These are phyloP conservation scores for Rhyacophila brunnea DNA, from an alignment of 1,140 invertebrate genomes.

Conservation along the genomic window DNA sequence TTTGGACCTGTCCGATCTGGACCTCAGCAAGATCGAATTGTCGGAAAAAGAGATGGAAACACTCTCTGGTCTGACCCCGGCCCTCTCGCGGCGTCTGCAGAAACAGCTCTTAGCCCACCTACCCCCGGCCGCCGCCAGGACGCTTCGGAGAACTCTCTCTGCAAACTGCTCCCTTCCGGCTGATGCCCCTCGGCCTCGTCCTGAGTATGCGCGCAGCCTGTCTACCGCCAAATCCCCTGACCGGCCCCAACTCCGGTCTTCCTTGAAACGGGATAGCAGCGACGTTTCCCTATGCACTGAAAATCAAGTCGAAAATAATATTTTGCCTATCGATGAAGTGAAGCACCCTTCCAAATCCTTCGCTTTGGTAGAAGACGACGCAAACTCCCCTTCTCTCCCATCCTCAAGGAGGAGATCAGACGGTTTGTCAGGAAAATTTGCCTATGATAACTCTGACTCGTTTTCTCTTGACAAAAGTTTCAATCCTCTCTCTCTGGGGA, in stretches of 20 bases:
- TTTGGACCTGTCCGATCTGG: conserved; percentile 62
- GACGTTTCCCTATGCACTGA: neutral
- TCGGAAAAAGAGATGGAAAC: conserved; percentile 65
- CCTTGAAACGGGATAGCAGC: too few species aligned
- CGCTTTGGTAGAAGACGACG: neutral
- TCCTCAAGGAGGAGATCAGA: neutral
- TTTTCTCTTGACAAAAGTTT: conserved; percentile 16
- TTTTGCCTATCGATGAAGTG: neutral
- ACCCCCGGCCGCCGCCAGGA: conserved; percentile 60
- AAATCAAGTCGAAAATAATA: neutral
- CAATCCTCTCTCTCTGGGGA: conserved; percentile 16
- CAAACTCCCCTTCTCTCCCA: neutral
- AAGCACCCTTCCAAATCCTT: neutral
- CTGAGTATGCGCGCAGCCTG: conserved; percentile 25
- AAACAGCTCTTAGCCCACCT: conserved; percentile 63
- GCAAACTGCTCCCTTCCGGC: conserved; percentile 41
- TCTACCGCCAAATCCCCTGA: conserved; percentile 22
- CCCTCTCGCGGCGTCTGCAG: conserved; percentile 62
- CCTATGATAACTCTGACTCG: neutral
- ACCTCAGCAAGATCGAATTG: conserved; percentile 62
- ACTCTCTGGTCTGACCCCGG: conserved; percentile 63
- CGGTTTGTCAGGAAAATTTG: too few species aligned
- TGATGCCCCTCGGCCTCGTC: conserved; percentile 20
- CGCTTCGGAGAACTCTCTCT: conserved; percentile 61
- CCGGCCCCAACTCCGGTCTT: neutral